Evolutionary conservation across 2,888 invertebrate species (phyloP).

Genomic region (Tachystola acroxantha): DNA sequence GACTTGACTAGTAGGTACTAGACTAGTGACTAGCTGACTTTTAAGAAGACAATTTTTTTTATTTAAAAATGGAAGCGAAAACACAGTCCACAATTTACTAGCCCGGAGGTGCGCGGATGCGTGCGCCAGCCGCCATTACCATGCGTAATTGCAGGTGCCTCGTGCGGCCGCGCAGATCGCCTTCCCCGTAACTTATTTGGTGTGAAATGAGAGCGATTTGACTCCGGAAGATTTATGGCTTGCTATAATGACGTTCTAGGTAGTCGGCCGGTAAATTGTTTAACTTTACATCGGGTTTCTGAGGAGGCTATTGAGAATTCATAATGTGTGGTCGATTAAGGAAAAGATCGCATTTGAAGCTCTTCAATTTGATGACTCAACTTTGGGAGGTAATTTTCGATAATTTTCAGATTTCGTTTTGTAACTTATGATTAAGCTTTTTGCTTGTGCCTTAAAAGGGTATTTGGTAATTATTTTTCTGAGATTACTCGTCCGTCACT

Average conservation of each 20-base stretch:
- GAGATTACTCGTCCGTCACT: too few relatives aligned
- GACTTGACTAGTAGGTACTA: too few relatives aligned
- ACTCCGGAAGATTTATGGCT: slow-evolving; percentile 55
- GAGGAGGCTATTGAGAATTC: neutral
- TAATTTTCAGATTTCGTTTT: too few relatives aligned
- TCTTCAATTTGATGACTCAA: neutral
- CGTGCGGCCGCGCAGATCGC: slow-evolving; percentile 24
- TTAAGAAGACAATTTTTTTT: too few relatives aligned
- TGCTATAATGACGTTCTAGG: slow-evolving; percentile 45
- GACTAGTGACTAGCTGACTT: too few relatives aligned
- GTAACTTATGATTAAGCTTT: too few relatives aligned
- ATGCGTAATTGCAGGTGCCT: slow-evolving; percentile 48
- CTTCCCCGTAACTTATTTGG: slow-evolving; percentile 62
- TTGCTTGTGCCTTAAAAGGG: too few relatives aligned
- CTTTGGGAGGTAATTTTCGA: neutral
- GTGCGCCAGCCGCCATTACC: slow-evolving; percentile 37
- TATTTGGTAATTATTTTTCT: too few relatives aligned
- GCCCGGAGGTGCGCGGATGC: slow-evolving; percentile 15
- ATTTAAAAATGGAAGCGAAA: slow-evolving; percentile 4
- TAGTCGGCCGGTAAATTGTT: slow-evolving; percentile 28
- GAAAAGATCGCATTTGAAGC: neutral
- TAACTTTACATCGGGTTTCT: slow-evolving; percentile 12
- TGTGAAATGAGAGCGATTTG: slow-evolving; percentile 70
- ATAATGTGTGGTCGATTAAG: slow-evolving; percentile 6
- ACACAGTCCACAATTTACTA: neutral